Evolutionary conservation across 2,888 invertebrate species (phyloP).

Genomic region (Tanytarsus gracilentus): DNA sequence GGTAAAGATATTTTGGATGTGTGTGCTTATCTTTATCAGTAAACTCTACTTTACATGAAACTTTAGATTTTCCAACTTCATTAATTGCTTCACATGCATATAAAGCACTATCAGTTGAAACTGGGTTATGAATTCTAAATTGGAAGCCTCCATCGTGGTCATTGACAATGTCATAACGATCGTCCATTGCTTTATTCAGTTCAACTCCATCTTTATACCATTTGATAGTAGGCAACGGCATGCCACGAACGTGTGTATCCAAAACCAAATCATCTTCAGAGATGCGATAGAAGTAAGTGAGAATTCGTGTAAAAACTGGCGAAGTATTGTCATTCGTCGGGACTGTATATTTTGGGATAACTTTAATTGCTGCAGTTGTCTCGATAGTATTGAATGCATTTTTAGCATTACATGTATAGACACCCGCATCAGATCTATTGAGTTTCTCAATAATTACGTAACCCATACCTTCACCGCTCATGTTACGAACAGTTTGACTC

Average conservation of each 20-base stretch:
- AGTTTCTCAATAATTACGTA: constrained; percentile 36
- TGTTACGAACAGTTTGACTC: constrained; percentile 39
- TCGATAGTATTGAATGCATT: constrained; percentile 63
- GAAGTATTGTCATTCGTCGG: constrained; percentile 57
- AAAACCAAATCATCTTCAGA: constrained; percentile 53
- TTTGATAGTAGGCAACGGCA: constrained; percentile 39
- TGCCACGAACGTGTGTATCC: constrained; percentile 45
- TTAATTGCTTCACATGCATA: constrained; percentile 64
- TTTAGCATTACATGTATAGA: constrained; percentile 65
- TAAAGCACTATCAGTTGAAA: constrained; percentile 53
- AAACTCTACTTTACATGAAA: constrained; percentile 45
- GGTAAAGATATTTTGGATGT: constrained; percentile 35
- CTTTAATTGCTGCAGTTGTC: constrained; percentile 49
- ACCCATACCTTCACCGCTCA: constrained; percentile 54
- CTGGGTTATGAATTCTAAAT: constrained; percentile 48
- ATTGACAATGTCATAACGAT: constrained; percentile 39
- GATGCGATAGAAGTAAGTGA: constrained; percentile 50
- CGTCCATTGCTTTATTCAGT: constrained; percentile 30
- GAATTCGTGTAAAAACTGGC: constrained; percentile 64
- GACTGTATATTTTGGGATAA: constrained; percentile 33
- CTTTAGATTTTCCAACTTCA: constrained; percentile 51
- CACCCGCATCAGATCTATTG: constrained; percentile 59
- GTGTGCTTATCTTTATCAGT: constrained; percentile 48
- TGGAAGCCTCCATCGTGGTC: constrained; percentile 46
- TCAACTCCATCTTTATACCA: constrained; percentile 41